phyloP scores from a whole-genome alignment of 2,113 vertebrate genomes.

The Cacatua alba region DNA sequence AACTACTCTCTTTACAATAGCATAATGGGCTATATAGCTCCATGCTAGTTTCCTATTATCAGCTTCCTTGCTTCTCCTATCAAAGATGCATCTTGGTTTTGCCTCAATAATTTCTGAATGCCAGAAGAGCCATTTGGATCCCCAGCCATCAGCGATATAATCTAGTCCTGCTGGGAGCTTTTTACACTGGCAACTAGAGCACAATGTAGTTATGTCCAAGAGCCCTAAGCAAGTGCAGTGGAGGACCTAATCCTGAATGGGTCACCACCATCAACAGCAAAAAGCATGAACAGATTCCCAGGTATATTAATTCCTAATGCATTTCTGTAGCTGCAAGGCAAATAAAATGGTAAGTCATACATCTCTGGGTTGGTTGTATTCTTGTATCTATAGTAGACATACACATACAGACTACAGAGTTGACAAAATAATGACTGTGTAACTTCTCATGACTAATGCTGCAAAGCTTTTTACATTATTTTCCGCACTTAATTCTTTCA shows the following conservation, averaged over 20 bases:
- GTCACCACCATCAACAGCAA: not conserved
- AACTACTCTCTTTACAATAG: not conserved
- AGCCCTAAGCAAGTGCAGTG: not conserved
- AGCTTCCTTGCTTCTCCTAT: not conserved
- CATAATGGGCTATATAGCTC: not conserved
- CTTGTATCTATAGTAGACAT: not conserved
- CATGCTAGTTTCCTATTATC: not conserved
- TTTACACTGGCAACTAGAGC: not conserved
- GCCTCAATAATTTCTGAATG: not conserved
- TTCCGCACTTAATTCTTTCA: not conserved
- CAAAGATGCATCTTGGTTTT: not conserved
- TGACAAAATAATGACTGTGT: not conserved
- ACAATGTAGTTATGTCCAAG: not conserved
- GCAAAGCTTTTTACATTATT: not conserved
- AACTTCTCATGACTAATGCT: not conserved
- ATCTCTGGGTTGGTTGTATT: not conserved
- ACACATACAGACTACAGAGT: not conserved
- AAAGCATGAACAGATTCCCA: not conserved
- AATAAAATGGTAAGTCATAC: not conserved
- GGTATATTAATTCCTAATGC: not conserved
- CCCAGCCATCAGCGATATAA: not conserved
- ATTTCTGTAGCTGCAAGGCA: not conserved
- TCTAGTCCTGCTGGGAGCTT: not conserved
- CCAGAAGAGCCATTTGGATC: not conserved
- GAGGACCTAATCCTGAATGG: not conserved